phyloP scores from a whole-genome alignment of 2,797 vertebrate species.

The Thripadectes ignobilis region DNA sequence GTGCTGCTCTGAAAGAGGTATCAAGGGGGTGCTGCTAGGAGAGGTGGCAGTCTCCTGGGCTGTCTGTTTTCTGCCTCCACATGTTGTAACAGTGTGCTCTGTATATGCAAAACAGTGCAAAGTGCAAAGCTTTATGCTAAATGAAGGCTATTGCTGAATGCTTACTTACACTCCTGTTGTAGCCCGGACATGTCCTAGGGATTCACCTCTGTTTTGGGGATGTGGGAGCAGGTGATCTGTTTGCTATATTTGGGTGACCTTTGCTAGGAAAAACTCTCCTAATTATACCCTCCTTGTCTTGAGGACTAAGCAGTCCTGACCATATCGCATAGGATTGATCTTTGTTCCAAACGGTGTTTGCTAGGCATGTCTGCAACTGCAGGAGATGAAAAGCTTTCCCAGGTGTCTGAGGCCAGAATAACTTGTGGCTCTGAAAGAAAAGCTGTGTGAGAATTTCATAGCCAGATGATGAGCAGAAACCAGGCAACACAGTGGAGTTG shows the following conservation, averaged over 20 bases:
- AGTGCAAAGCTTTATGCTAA: not conserved
- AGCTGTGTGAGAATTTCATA: not conserved
- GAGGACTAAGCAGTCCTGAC: not conserved
- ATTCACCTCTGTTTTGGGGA: not conserved
- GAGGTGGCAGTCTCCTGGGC: not conserved
- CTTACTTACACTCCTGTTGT: not conserved
- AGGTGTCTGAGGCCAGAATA: not conserved
- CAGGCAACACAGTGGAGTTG: not conserved
- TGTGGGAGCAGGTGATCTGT: not conserved
- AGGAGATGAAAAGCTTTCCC: not conserved
- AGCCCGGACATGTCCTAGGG: not conserved
- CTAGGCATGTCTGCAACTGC: not conserved
- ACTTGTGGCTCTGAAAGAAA: not conserved
- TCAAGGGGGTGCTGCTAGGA: rapidly evolving
- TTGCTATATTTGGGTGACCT: not conserved
- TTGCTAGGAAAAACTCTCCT: not conserved
- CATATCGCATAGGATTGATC: not conserved
- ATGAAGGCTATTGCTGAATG: not conserved
- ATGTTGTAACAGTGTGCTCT: not conserved
- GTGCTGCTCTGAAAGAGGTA: not conserved
- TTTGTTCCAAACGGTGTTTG: not conserved
- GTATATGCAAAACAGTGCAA: not conserved
- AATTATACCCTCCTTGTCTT: not conserved
- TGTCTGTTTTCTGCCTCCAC: not conserved
- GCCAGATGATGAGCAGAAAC: not conserved